Conservation (phyloP, 2,797 vertebrate species). For the Onychomys leucogaster region DNA sequence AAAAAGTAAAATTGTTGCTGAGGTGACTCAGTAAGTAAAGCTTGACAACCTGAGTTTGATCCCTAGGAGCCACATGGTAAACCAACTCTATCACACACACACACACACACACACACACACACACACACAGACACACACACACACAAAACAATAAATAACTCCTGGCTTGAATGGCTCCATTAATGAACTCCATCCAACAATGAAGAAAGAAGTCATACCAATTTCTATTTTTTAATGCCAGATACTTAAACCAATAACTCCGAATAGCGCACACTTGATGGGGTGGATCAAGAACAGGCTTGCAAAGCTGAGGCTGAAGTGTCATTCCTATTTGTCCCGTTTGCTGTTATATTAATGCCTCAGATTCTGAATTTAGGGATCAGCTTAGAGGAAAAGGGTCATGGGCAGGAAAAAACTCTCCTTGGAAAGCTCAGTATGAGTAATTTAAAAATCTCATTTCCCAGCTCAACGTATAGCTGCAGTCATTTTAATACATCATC, state of each 20-base stretch:
- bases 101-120: background rate
- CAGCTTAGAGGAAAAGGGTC: background rate
- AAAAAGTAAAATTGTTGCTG: background rate
- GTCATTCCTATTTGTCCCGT: background rate
- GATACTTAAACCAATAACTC: background rate
- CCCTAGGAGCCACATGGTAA: background rate
- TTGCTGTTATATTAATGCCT: background rate
- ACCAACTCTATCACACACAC: background rate
- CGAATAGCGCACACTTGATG: background rate
- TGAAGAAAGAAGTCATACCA: background rate
- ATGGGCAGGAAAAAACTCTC: background rate
- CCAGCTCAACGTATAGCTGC: constrained; percentile 50
- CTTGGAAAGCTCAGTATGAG: constrained; percentile 17
- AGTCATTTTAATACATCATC: constrained; percentile 33
- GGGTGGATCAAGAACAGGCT: background rate
- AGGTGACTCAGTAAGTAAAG: background rate
- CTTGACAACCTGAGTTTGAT: background rate
- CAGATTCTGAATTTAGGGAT: background rate
- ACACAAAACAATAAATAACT: background rate
- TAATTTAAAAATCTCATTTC: constrained; percentile 58
- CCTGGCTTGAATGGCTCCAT: background rate
- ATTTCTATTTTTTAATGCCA: background rate
- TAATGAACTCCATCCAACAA: background rate
- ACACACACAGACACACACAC: background rate
- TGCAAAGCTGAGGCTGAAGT: background rate